Conservation (phyloP, 2,888 invertebrate species). For the Eledone cirrhosa region DNA sequence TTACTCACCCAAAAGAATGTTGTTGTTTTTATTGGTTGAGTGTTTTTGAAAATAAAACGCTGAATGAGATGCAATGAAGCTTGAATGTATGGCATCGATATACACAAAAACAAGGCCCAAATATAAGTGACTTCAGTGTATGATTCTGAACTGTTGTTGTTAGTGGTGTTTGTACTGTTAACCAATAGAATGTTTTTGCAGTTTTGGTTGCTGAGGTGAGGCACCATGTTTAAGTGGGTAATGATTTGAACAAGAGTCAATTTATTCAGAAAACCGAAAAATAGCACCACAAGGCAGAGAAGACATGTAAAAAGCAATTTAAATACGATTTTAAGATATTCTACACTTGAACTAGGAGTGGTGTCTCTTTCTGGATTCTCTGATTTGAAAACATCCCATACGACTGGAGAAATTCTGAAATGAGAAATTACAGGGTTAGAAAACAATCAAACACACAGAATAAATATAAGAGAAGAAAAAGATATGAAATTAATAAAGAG, state of each 20-base stretch:
- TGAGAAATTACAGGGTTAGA: neutral
- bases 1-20: neutral
- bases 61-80: neutral
- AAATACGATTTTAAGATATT: neutral
- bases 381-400: slow-evolving; percentile 5
- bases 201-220: neutral
- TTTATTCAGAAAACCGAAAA: slow-evolving; percentile 9
- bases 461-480: neutral
- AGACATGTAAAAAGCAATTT: neutral
- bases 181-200: neutral
- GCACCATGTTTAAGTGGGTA: neutral
- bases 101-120: neutral
- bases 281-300: neutral
- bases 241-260: neutral
- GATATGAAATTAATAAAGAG: neutral
- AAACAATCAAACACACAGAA: no score
- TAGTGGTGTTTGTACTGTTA: neutral
- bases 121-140: neutral
- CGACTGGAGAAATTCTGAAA: neutral
- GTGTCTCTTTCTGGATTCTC: neutral
- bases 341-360: neutral
- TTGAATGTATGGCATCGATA: neutral
- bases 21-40: neutral
- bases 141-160: no score
- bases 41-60: neutral